These are phyloP conservation scores for Drosophila aldrichi DNA, from an alignment of 2,888 invertebrate species.

Conservation along the genomic window DNA sequence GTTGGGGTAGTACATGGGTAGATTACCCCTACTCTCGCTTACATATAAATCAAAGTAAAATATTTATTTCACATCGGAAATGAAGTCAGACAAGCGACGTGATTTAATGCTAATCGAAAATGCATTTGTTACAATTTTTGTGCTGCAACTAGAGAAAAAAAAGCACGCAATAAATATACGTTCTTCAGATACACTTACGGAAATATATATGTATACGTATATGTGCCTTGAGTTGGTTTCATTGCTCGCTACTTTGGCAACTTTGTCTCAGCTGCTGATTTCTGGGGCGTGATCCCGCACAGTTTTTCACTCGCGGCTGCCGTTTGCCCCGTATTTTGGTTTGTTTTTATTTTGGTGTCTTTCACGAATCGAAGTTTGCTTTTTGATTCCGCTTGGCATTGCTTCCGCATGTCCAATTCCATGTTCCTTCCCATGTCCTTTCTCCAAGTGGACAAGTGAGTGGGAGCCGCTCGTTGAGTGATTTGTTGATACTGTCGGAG, in stretches of 20 bases:
- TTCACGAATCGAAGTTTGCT: constrained; percentile 33
- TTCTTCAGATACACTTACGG: constrained; percentile 5
- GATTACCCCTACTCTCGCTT: constrained; percentile 6
- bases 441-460: constrained; percentile 23
- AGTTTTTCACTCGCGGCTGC: constrained; percentile 1
- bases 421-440: constrained; percentile 3
- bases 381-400: constrained; percentile 46
- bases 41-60: constrained; percentile 67
- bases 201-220: constrained; percentile 1
- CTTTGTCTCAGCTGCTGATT: constrained; percentile 50
- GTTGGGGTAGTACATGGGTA: not conserved
- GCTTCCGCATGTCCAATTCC: constrained; percentile 18
- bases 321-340: not conserved
- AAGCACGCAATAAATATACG: constrained; percentile 28
- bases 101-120: constrained; percentile 78
- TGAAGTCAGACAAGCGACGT: constrained; percentile 64
- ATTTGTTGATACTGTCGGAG: constrained; percentile 53
- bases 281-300: constrained; percentile 17
- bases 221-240: constrained; percentile 26
- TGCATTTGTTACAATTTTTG: constrained; percentile 68
- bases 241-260: constrained; percentile 28
- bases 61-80: constrained; percentile 70
- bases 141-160: not conserved
- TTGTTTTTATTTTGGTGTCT: constrained; percentile 8
- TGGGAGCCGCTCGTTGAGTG: constrained; percentile 40